Conservation (phyloP, 2,797 vertebrate species). For the Cirrhinus mrigala region DNA sequence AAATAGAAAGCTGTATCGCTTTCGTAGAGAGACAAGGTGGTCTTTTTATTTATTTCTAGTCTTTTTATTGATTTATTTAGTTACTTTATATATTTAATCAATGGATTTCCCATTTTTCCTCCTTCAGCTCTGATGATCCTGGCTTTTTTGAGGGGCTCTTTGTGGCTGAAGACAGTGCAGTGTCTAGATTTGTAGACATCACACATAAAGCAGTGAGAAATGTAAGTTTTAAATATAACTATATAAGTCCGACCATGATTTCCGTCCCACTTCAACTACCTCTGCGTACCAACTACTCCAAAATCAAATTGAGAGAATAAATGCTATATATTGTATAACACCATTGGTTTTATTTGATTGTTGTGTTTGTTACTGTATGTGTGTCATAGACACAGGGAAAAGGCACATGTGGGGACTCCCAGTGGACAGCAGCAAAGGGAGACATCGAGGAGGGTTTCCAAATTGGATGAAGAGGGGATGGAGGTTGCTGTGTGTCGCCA, state of each 20-base stretch:
- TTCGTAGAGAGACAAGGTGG: not conserved
- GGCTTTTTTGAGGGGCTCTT: constrained; percentile 17
- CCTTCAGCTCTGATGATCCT: constrained; percentile 7
- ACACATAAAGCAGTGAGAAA: constrained; percentile 26
- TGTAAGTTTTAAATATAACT: not conserved
- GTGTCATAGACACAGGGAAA: no score
- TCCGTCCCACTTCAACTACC: no score
- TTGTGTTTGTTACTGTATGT: no score
- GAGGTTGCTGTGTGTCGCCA: no score
- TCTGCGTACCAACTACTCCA: no score
- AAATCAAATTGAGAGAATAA: no score
- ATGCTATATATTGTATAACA: no score
- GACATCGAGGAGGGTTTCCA: no score
- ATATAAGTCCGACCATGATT: not conserved
- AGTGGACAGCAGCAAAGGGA: no score
- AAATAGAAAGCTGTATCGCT: constrained; percentile 5
- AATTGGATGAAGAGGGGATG: no score
- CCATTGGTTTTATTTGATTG: no score
- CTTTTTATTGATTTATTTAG: not conserved
- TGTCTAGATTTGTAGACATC: constrained; percentile 21
- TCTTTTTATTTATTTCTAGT: not conserved
- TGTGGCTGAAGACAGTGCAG: constrained; percentile 32
- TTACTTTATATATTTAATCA: not conserved
- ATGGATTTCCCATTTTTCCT: not conserved
- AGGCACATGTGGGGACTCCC: no score